Evolutionary conservation across 2,888 invertebrate genomes (phyloP).

Genomic region (Polydesmus complanatus): DNA sequence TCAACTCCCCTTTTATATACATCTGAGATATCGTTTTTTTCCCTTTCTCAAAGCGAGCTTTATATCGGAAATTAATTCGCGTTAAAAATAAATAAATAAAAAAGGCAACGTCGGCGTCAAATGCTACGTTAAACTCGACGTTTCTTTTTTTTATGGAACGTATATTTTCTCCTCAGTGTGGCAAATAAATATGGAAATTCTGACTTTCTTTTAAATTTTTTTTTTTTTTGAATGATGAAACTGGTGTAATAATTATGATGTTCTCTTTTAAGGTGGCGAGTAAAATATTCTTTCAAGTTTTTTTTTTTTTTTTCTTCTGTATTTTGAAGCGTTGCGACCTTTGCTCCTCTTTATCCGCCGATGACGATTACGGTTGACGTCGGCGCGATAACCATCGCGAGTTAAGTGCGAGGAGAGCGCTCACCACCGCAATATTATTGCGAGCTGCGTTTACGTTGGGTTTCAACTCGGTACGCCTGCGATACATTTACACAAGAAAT

Average conservation of each 20-base stretch:
- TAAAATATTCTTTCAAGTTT: background rate
- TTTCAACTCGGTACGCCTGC: too few species aligned
- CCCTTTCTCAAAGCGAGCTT: background rate
- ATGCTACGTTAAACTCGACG: slow-evolving; percentile 3
- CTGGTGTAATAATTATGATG: too few species aligned
- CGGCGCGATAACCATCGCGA: background rate
- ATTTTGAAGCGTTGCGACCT: background rate
- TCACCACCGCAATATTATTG: too few species aligned
- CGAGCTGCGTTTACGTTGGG: too few species aligned
- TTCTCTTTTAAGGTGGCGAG: too few species aligned
- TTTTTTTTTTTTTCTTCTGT: background rate
- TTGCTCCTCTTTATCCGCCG: background rate
- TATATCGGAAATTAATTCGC: slow-evolving; percentile 1
- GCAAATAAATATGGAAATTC: too few species aligned
- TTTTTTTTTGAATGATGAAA: too few species aligned
- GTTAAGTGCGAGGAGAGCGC: background rate
- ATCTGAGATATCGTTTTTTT: background rate
- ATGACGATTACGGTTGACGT: background rate
- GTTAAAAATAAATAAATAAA: background rate
- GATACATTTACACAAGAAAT: too few species aligned
- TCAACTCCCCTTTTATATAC: too few species aligned
- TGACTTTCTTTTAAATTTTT: too few species aligned
- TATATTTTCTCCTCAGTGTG: too few species aligned
- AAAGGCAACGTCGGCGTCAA: slow-evolving; percentile 1
- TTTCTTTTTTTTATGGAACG: too few species aligned